These are phyloP conservation scores for Poeciliopsis presidionis DNA, from an alignment of 2,797 vertebrate genomes.

Conservation along the genomic window DNA sequence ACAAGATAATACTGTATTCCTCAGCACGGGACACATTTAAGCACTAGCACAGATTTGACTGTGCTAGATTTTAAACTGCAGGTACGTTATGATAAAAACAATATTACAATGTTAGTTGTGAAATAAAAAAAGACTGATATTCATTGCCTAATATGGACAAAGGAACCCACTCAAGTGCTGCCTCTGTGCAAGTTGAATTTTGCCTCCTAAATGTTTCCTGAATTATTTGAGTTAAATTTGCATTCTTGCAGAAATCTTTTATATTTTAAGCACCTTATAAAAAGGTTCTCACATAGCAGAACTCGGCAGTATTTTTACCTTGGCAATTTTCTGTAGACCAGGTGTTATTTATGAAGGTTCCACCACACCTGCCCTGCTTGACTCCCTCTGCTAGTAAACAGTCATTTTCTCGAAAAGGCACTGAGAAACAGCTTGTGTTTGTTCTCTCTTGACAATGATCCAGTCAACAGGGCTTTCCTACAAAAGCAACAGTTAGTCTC, in stretches of 20 bases:
- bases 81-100: background rate
- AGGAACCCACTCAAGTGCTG: background rate
- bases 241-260: background rate
- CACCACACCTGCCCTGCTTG: conserved; percentile 73
- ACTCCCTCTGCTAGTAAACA: conserved; percentile 75
- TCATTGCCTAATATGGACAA: background rate
- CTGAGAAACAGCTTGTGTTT: conserved; percentile 61
- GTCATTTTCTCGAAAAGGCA: conserved; percentile 66
- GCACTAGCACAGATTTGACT: background rate
- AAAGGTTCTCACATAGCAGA: conserved; percentile 7
- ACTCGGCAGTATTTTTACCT: conserved; percentile 43
- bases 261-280: background rate
- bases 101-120: background rate
- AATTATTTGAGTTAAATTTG: conserved; percentile 4
- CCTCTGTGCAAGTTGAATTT: background rate
- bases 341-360: conserved; percentile 75
- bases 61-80: background rate
- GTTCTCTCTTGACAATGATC: conserved; percentile 65
- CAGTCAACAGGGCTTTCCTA: conserved; percentile 48
- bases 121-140: background rate
- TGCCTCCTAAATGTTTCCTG: conserved; percentile 9
- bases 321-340: conserved; percentile 61
- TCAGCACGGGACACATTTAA: background rate
- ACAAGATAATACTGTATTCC: background rate
- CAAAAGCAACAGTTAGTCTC: conserved; percentile 49